Conservation (phyloP, 2,113 vertebrate genomes). For the Melanerpes aurifrons region DNA sequence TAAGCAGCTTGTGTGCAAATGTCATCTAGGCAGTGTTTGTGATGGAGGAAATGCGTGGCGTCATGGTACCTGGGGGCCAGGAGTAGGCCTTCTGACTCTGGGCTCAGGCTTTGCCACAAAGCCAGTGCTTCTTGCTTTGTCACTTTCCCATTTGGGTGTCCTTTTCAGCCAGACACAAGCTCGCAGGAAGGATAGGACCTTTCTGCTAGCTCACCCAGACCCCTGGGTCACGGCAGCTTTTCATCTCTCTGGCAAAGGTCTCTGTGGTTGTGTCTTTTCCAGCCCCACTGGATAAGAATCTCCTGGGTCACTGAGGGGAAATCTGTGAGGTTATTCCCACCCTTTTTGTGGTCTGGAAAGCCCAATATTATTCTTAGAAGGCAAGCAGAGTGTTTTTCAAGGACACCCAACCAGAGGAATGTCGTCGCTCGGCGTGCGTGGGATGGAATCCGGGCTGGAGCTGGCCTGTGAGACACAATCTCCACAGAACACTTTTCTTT, state of each 20-base stretch:
- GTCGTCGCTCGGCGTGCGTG: background rate
- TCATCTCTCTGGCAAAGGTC: background rate
- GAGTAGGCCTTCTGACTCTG: background rate
- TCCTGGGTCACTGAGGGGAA: background rate
- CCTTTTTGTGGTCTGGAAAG: constrained; percentile 10
- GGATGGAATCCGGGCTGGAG: constrained; percentile 24
- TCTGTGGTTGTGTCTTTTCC: background rate
- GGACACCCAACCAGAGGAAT: constrained; percentile 31
- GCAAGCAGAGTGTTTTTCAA: constrained; percentile 29
- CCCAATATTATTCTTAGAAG: constrained; percentile 16
- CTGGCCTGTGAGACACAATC: constrained; percentile 26
- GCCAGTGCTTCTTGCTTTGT: background rate
- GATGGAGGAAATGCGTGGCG: background rate
- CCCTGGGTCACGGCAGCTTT: background rate
- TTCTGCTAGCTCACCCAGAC: background rate
- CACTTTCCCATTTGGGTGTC: background rate
- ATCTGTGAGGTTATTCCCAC: background rate
- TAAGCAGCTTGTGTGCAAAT: background rate
- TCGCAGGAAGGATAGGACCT: background rate
- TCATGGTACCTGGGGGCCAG: background rate
- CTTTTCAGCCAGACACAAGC: background rate
- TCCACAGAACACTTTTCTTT: constrained; percentile 45
- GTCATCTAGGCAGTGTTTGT: background rate
- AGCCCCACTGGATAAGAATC: fast-evolving
- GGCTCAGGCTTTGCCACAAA: background rate